phyloP scores from a whole-genome alignment of 1,140 invertebrate genomes.

The Fopius arisanus region DNA sequence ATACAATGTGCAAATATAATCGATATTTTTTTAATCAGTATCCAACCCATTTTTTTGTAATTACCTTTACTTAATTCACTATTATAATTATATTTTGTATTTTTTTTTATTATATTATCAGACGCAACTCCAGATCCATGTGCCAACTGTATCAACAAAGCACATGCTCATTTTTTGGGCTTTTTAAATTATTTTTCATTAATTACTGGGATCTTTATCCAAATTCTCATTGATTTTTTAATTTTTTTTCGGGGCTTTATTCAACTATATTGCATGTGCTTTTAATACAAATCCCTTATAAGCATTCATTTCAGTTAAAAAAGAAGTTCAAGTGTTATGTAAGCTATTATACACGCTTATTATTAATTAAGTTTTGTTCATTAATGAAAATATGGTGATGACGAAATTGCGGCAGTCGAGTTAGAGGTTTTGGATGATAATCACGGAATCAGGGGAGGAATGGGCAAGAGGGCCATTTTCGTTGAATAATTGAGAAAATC shows the following conservation, averaged over 20 bases:
- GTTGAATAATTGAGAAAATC: no score
- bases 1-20: constrained; percentile 23
- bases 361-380: background rate
- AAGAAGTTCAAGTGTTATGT: background rate
- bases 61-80: background rate
- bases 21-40: constrained; percentile 12
- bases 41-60: constrained; percentile 15
- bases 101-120: constrained; percentile 14
- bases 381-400: background rate
- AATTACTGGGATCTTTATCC: background rate
- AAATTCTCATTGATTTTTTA: background rate
- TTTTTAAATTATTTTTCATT: background rate
- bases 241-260: background rate
- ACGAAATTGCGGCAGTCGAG: background rate
- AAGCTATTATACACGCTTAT: constrained; percentile 22
- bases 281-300: constrained; percentile 2
- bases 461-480: no score
- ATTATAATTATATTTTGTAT: background rate
- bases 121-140: background rate
- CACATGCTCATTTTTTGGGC: background rate
- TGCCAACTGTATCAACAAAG: background rate
- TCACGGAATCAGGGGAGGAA: no score
- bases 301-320: constrained; percentile 5
- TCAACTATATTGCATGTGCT: constrained; percentile 19
- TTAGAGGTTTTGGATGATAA: no score